Evolutionary conservation across 2,113 vertebrate genomes (phyloP).

Genomic region (Seriola rivoliana): DNA sequence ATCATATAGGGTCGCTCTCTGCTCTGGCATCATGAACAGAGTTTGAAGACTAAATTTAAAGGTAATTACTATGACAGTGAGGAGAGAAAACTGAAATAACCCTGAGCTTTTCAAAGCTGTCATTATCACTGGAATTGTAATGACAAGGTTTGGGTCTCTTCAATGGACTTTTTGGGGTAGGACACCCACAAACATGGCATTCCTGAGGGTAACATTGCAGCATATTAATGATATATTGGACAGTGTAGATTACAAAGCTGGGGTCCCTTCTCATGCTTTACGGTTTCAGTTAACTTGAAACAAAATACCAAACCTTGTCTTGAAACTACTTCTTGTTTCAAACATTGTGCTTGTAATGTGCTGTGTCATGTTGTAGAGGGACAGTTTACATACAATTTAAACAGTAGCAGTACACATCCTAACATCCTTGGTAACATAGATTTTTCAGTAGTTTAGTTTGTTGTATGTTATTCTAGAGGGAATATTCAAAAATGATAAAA

Average conservation of each 20-base stretch:
- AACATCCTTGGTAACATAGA: neutral
- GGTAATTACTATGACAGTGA: constrained; percentile 88
- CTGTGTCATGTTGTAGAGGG: constrained; percentile 70
- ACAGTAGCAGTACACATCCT: constrained; percentile 19
- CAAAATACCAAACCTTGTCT: constrained; percentile 71
- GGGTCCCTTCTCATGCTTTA: constrained; percentile 75
- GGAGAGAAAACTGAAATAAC: constrained; percentile 85
- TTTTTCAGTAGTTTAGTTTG: neutral
- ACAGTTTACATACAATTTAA: constrained; percentile 7
- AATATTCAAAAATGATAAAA: neutral
- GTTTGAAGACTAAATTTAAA: constrained; percentile 88
- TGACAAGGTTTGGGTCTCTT: constrained; percentile 86
- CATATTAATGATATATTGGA: constrained; percentile 85
- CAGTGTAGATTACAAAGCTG: constrained; percentile 82
- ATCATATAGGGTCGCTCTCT: constrained; percentile 74
- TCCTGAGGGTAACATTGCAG: constrained; percentile 82
- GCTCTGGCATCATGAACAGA: constrained; percentile 75
- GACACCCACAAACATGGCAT: constrained; percentile 87
- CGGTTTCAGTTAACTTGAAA: constrained; percentile 75
- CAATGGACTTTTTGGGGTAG: constrained; percentile 84
- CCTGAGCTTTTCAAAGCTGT: constrained; percentile 83
- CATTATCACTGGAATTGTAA: constrained; percentile 89
- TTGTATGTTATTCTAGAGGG: constrained; percentile 8
- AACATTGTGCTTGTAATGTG: constrained; percentile 65
- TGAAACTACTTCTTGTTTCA: constrained; percentile 60